phyloP scores from a whole-genome alignment of 2,113 vertebrate species.

The Oreochromis tanganicae region DNA sequence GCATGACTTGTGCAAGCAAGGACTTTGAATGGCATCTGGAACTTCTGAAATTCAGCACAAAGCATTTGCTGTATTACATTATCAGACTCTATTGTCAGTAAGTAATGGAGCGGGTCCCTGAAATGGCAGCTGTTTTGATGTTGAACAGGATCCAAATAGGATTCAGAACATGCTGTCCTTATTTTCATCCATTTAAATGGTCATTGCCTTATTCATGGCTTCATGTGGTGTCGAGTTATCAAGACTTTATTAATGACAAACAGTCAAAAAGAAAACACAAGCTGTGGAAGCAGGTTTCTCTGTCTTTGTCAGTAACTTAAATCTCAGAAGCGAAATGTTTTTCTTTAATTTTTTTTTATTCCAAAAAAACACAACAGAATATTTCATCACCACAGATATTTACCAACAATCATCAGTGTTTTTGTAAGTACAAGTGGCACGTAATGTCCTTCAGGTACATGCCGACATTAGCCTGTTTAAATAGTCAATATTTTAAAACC shows the following conservation, averaged over 20 bases:
- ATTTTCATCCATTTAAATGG: slow-evolving; percentile 7
- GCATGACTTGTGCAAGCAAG: neutral
- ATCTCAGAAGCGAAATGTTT: neutral
- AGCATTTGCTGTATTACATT: neutral
- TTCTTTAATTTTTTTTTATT: neutral
- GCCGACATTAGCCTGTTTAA: neutral
- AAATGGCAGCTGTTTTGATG: slow-evolving; percentile 20
- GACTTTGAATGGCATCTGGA: slow-evolving; percentile 14
- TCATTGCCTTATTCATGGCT: slow-evolving; percentile 20
- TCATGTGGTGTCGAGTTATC: neutral
- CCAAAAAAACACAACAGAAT: neutral
- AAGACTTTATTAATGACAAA: neutral
- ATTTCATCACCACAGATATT: neutral
- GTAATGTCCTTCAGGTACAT: neutral
- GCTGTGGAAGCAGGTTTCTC: neutral
- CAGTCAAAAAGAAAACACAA: neutral
- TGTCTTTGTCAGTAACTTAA: neutral
- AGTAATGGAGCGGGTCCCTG: neutral
- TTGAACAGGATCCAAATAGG: neutral
- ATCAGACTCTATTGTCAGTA: slow-evolving; percentile 3
- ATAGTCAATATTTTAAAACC: neutral
- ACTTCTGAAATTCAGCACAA: neutral
- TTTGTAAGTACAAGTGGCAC: neutral
- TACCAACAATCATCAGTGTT: neutral
- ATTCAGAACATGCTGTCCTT: slow-evolving; percentile 14